Percentiles rank a stretch among this genome's conserved stretches.
Conservation (phyloP, 2,797 vertebrate genomes). For the Furcifer pardalis region DNA sequence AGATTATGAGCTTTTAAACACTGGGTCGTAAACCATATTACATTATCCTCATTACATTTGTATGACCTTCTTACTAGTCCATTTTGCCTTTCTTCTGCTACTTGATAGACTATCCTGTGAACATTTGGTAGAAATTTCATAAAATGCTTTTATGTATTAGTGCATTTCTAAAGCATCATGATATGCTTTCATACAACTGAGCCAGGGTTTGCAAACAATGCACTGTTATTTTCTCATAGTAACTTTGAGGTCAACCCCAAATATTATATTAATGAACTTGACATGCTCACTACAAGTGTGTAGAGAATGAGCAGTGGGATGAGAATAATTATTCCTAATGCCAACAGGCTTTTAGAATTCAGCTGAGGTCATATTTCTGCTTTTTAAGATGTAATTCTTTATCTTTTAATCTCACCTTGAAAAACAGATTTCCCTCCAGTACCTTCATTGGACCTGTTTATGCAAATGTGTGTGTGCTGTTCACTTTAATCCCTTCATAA, state of each 20-base stretch:
- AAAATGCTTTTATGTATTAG: not conserved
- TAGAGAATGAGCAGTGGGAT: no score
- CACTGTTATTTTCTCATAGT: not conserved
- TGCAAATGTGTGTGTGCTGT: not conserved
- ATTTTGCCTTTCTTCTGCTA: not conserved
- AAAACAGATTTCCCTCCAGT: not conserved
- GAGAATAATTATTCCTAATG: not conserved
- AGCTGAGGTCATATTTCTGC: not conserved
- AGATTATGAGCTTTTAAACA: no score
- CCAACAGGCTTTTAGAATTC: not conserved
- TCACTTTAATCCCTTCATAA: not conserved
- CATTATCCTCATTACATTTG: not conserved
- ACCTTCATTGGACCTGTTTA: not conserved
- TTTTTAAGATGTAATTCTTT: not conserved
- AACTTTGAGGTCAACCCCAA: not conserved
- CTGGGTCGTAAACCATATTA: not conserved
- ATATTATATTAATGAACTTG: not conserved
- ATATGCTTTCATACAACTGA: no score
- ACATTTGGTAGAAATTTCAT: not conserved
- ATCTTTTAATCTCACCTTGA: not conserved
- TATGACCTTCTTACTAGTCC: not conserved
- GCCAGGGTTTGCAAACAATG: not conserved
- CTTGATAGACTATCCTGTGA: not conserved
- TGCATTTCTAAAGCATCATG: not conserved
- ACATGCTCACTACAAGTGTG: not conserved